These are phyloP conservation scores for Tinea pellionella DNA, from an alignment of 2,888 invertebrate species.

Conservation along the genomic window DNA sequence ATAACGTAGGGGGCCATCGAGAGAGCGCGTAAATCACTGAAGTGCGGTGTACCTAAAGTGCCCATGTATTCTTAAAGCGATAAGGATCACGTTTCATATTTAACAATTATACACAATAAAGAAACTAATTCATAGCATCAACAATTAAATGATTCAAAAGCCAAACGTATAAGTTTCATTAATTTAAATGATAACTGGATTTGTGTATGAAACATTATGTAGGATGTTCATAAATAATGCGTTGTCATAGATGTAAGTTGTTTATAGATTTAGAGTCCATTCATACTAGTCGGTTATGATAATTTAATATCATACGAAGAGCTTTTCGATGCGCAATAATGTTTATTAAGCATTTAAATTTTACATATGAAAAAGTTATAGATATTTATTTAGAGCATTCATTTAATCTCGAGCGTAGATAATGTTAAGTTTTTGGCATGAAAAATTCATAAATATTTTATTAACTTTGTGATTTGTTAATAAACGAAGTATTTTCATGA, in stretches of 20 bases:
- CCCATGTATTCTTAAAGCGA: conserved; percentile 5
- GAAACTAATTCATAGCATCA: background rate
- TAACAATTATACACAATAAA: background rate
- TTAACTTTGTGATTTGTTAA: too few relatives aligned
- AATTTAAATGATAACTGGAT: background rate
- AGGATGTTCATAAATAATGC: conserved; percentile 12
- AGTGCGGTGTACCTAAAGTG: conserved; percentile 34
- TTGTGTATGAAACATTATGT: background rate
- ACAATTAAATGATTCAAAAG: background rate
- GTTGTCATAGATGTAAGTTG: background rate
- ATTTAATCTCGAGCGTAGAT: too few relatives aligned
- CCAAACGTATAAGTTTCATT: background rate
- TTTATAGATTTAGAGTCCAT: conserved; percentile 19
- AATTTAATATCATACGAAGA: conserved; percentile 24
- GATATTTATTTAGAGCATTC: background rate
- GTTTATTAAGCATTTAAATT: background rate
- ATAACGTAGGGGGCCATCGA: conserved; percentile 42
- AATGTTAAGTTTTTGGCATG: too few relatives aligned
- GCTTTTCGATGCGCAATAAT: background rate
- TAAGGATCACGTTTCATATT: background rate
- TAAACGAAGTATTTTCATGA: too few relatives aligned
- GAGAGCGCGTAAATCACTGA: conserved; percentile 49
- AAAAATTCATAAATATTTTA: too few relatives aligned
- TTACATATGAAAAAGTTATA: background rate
- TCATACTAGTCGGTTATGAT: conserved; percentile 25